Base-by-base conservation (phyloP, 1,140 invertebrate species). In the Acromyrmex heyeri region DNA sequence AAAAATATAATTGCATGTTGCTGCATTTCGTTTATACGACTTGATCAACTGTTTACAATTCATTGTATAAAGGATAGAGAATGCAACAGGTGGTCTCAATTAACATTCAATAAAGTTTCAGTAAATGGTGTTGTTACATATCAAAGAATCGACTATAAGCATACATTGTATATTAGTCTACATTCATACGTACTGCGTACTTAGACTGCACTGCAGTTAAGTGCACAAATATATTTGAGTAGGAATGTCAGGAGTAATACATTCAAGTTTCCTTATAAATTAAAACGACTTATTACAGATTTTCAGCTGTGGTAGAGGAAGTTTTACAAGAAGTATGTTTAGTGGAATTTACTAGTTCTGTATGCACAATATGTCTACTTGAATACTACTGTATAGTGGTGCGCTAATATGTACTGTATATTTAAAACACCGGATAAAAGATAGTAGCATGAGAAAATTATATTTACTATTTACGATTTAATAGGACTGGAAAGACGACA, bases 381-480 rank as follows among this genome's bases (percentile, higher is more conserved):
- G 91, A 90, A 48, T 93, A 92, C 86, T 94, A 92, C 70, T 91
- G 88, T 38, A 89, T 94, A 65, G 86, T 83, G 91, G 93, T 91
- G 79, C 34, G 87, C 16, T 70, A 81, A 59, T 70, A 27, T 24
- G 50, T 79, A 61, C 8, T 2, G 21, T 38, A 76, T 18, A 44
- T 6, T 44, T 44, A 59, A 72, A 34, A 72, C 48, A 50, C 8
- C 14, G 14, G 48, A 59, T 8, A 59, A 72, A 62, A 50, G 0
- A 48, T 57, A n/a, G 3, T 75, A 59, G 30, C 14, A 1, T 18
- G 10, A 76, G 16, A 64, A 78, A 65, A 57, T 70, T 53, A 61
- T 48, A 50, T 48, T 82, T 81, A 7, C 53, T 30, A 18, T n/a
- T 76, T 57, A 21, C n/a, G 2, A 59, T 76, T 76, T 50, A 72